These are phyloP conservation scores for Paramuricea clavata DNA, from an alignment of 92 coral and sea anemone species.

Conservation along the genomic window DNA sequence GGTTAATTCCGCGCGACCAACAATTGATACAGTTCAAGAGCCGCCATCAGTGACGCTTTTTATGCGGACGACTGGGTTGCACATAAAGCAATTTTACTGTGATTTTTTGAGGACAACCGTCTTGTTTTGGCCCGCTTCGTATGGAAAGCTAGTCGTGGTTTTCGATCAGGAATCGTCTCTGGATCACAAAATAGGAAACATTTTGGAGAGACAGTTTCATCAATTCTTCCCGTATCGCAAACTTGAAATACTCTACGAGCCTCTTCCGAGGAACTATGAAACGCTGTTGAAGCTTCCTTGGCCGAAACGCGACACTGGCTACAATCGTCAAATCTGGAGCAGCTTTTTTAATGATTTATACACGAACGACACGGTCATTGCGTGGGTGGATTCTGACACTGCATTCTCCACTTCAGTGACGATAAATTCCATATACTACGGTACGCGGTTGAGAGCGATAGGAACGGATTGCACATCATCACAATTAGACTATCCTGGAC, in stretches of 20 bases:
- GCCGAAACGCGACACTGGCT: not conserved
- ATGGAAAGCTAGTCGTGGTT: slow-evolving; percentile 51
- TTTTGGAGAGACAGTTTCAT: not conserved
- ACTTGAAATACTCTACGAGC: no score
- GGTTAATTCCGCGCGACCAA: no score
- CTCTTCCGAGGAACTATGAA: no score
- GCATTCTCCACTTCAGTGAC: slow-evolving; percentile 30
- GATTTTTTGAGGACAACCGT: slow-evolving; percentile 30
- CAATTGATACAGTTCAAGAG: no score
- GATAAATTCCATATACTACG: not conserved
- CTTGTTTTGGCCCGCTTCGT: no score
- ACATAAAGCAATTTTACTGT: slow-evolving; percentile 37
- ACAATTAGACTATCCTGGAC: slow-evolving; percentile 26
- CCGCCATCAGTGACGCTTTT: no score
- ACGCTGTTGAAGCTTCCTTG: no score
- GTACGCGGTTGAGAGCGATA: slow-evolving; percentile 17
- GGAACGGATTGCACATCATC: not conserved
- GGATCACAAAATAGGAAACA: slow-evolving; percentile 31
- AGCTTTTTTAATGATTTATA: no score
- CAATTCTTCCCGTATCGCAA: slow-evolving; percentile 39
- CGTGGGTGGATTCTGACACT: slow-evolving; percentile 63
- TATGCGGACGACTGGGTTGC: not conserved
- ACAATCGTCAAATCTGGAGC: slow-evolving; percentile 42
- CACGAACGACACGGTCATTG: slow-evolving; percentile 43
- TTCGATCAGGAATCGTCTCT: slow-evolving; percentile 49